Conservation (phyloP, 2,797 vertebrate genomes). For the Ispidina lecontei region DNA sequence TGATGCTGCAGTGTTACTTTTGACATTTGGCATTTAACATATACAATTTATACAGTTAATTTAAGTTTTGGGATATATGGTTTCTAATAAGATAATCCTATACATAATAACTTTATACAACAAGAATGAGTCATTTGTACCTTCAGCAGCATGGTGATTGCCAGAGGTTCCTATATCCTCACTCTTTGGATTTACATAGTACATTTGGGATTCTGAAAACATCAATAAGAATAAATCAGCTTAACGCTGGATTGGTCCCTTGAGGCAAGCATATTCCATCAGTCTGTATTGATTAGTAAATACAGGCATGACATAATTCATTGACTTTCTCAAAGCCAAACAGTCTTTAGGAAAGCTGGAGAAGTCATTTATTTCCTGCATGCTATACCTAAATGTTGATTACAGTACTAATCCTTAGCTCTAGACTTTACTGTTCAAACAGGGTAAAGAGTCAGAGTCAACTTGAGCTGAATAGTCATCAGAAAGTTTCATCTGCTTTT, state of each 20-base stretch:
- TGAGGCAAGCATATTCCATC: neutral
- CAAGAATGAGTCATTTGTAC: neutral
- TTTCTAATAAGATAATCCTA: neutral
- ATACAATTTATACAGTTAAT: neutral
- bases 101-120: neutral
- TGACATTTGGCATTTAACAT: neutral
- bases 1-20: neutral
- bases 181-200: neutral
- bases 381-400: neutral
- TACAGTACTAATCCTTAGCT: neutral
- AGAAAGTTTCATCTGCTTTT: neutral
- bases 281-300: neutral
- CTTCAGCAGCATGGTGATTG: neutral
- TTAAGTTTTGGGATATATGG: neutral
- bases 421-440: neutral
- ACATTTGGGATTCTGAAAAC: neutral
- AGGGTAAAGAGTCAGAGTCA: neutral
- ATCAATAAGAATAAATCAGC: conserved; percentile 3
- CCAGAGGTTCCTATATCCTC: neutral
- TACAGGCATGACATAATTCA: neutral
- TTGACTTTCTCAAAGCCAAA: neutral
- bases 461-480: neutral
- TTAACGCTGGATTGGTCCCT: neutral
- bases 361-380: neutral
- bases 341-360: neutral